Evolutionary conservation across 2,888 invertebrate species (phyloP).

Genomic region (Yponomeuta sedellus): DNA sequence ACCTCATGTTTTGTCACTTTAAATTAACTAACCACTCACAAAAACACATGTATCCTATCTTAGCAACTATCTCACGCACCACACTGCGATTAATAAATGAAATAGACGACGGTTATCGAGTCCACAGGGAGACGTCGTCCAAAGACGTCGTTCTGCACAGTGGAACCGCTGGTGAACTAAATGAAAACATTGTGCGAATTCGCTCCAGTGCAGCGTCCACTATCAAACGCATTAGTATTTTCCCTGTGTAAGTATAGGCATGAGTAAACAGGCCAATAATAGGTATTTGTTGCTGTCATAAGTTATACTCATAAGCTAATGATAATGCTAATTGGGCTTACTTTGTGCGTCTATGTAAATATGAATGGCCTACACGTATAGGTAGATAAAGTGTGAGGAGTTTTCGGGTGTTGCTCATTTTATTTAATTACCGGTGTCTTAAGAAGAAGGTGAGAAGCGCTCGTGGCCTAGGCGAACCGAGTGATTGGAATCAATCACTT

Average conservation of each 20-base stretch:
- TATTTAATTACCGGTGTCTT: too few relatives aligned
- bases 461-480: too few relatives aligned
- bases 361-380: neutral
- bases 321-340: neutral
- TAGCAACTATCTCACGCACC: neutral
- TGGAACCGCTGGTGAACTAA: neutral
- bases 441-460: too few relatives aligned
- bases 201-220: neutral
- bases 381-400: neutral
- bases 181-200: neutral
- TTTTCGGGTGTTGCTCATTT: neutral
- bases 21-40: neutral
- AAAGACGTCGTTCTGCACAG: too few relatives aligned
- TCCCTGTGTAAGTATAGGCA: neutral
- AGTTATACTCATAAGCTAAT: conserved; percentile 3
- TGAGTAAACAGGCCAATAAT: conserved; percentile 13
- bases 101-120: neutral
- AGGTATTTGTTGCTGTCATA: conserved; percentile 8
- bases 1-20: neutral
- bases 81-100: neutral
- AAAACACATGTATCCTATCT: neutral
- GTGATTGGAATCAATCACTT: too few relatives aligned
- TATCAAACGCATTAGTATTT: neutral
- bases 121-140: too few relatives aligned
- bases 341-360: neutral